Evolutionary conservation across 2,113 vertebrate genomes (phyloP), one percentile per base, ranked within the genome.

Genomic region (Pithys albifrons): DNA sequence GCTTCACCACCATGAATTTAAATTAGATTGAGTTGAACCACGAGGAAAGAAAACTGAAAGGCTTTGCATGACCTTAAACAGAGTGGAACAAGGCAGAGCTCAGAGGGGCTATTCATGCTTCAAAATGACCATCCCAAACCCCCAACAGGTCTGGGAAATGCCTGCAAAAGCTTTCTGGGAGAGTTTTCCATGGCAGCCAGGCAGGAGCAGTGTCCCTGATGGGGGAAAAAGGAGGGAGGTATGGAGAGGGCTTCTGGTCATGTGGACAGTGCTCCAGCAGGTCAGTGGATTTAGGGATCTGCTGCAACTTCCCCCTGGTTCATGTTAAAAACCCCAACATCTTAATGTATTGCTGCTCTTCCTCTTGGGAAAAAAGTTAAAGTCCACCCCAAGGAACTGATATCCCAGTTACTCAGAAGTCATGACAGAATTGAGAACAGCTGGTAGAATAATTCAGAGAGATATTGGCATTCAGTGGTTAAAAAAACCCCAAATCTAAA

Each of bases 301-400:
- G 24, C 35, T 83, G 37, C 8, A 14, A 35, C 65, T 59, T 65
- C 2, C 66, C 17, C 18, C 18, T 43, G 12, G 25, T 39, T 82
- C 10, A 20, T 20, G 46, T 33, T 39, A 41, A 15, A 72, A 78
- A 2, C 0, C 5, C 8, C 22, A 76, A 0, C 7, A 24, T 48
- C 41, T 35, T 19, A 14, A 45, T 14, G 31, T n/a, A 25, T 5
- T 14, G 11, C 11, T 20, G 12, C 10, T 84, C 17, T 37, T 16
- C 58, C 28, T 67, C 59, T 22, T 57, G 41, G 57, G 25, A 49
- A 72, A 37, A 78, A 52, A 22, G n/a, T 4, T n/a, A 25, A 82
- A 74, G 3, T 7, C 12, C 22, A 31, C 4, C 6, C 14, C 10
- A 33, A 78, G 61, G 33, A 91, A 51, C 0, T 29, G 48, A 29